Base-by-base conservation (phyloP, 1,140 invertebrate genomes). In the Drosophila suzukii region DNA sequence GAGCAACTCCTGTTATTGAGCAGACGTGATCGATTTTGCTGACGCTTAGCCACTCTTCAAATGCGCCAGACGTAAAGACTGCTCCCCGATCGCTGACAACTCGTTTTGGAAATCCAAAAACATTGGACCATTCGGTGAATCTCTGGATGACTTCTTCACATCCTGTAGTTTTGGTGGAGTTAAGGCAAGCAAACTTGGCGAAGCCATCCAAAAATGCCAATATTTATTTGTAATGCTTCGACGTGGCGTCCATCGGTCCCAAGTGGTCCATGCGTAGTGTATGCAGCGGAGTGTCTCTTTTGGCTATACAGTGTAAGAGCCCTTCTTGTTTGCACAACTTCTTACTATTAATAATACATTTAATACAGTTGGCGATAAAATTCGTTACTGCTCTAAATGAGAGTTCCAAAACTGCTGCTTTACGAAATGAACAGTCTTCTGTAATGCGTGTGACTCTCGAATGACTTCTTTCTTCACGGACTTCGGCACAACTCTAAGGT, bases 41-140 rank as follows among this genome's bases (percentile, higher is more conserved):
- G n/a, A 11, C 4, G 12, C 13, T 38, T 13, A 38, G 36, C 36
- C 36, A 13, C 36, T 38, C 11, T 38, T 38, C 36, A 38, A n/a
- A n/a, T n/a, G n/a, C n/a, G n/a, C n/a, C n/a, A n/a, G n/a, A n/a
- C n/a, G n/a, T n/a, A n/a, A n/a, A n/a, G n/a, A n/a, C n/a, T n/a
- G n/a, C 13, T 13, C 4, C 2, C 36, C n/a, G n/a, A n/a, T 2
- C 11, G n/a, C 27, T 50, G 49, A 32, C 49, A 15, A 50, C 27
- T 10, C 13, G 24, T 36, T 36, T 36, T 4, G 34, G 34, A 36
- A 36, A 36, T 12, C 11, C 34, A 36, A 36, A 11, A 11, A 50
- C 13, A 50, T 50, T 50, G 6, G 24, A 49, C 47, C 47, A 49
- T 27, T 49, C 47, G 20, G 47, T 30, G 24, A 27, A 47, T 27